phyloP scores from a whole-genome alignment of 2,888 invertebrate genomes.

The Oasisia sp. region DNA sequence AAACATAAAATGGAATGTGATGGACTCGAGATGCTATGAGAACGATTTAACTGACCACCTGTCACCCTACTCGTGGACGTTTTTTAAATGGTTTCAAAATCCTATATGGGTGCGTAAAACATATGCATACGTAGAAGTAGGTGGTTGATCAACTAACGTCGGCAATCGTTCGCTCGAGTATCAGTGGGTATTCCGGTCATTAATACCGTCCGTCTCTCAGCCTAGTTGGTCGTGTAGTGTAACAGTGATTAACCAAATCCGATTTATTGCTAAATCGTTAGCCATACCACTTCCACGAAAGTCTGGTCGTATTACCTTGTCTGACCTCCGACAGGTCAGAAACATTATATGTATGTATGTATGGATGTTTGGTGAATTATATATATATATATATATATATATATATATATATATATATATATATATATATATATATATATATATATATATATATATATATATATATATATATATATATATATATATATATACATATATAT shows the following conservation, averaged over 20 bases:
- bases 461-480: too few relatives aligned
- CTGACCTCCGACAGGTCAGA: neutral
- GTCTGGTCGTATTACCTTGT: neutral
- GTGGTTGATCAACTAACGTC: neutral
- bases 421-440: too few relatives aligned
- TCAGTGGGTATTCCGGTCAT: neutral
- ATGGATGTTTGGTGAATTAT: too few relatives aligned
- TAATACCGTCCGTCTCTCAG: neutral
- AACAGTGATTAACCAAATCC: neutral
- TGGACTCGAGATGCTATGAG: neutral
- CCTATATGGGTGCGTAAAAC: too few relatives aligned
- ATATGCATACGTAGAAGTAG: neutral
- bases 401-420: too few relatives aligned
- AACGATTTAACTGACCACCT: neutral
- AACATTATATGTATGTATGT: too few relatives aligned
- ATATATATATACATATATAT: too few relatives aligned
- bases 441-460: too few relatives aligned
- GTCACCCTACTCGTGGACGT: neutral
- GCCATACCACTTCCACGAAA: neutral
- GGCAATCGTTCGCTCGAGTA: neutral
- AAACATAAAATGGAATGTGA: neutral
- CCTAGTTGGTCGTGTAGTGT: neutral
- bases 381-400: too few relatives aligned
- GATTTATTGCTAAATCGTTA: neutral
- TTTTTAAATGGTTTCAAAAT: neutral